These are phyloP conservation scores for Champsocephalus esox DNA, from an alignment of 2,797 vertebrate genomes.

Conservation along the genomic window DNA sequence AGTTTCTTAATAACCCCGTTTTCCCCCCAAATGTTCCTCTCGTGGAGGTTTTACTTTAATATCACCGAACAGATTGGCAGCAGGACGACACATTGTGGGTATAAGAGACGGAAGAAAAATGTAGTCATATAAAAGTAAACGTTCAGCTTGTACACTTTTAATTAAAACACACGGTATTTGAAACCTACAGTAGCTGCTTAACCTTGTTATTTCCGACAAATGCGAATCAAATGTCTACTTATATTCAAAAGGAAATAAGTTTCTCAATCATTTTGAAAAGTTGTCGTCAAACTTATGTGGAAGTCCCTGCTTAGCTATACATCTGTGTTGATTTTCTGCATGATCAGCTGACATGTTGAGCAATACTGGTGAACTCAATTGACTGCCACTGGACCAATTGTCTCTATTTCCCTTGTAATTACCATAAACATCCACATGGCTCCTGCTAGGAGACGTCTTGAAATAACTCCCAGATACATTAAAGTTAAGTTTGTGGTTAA, in stretches of 20 bases:
- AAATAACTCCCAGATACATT: neutral
- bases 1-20: constrained; percentile 9
- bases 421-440: neutral
- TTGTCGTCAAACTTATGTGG: no score
- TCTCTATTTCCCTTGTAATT: neutral
- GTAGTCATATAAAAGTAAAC: neutral
- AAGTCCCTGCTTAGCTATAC: neutral
- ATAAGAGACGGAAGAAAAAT: neutral
- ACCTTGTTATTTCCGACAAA: neutral
- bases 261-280: no score
- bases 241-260: no score
- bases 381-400: neutral
- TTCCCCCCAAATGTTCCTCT: neutral
- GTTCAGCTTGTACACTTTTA: neutral
- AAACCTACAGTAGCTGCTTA: neutral
- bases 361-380: neutral
- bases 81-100: neutral
- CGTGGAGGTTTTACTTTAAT: neutral
- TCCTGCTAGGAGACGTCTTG: neutral
- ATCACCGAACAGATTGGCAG: neutral
- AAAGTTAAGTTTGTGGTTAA: neutral
- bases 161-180: neutral
- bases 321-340: neutral
- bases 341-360: neutral
- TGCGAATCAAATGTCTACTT: no score